Percentiles rank a stretch among this genome's conserved stretches.
Conservation (phyloP, 53 echinoderm and acorn worm species). For the Temnopleurus reevesii region DNA sequence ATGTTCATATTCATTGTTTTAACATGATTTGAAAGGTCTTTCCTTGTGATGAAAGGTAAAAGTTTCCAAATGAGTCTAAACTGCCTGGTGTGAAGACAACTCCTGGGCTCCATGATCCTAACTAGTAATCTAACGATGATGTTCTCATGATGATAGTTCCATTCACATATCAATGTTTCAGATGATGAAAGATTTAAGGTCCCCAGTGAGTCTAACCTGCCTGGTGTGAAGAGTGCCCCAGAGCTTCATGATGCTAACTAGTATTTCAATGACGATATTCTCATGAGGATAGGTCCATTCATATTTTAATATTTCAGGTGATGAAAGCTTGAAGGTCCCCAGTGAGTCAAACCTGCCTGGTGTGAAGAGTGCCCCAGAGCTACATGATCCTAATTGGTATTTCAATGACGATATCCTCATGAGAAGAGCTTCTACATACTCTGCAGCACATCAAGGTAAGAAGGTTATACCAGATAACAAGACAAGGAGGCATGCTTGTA, state of each 20-base stretch:
- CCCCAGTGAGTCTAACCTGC: slow-evolving; percentile 45
- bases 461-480: too few species aligned
- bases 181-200: neutral
- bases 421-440: slow-evolving; percentile 73
- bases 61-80: too few species aligned
- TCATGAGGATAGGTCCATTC: slow-evolving; percentile 75
- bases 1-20: too few species aligned
- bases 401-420: slow-evolving; percentile 85
- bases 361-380: slow-evolving; percentile 82
- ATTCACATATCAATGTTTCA: too few species aligned
- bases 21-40: too few species aligned
- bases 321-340: neutral
- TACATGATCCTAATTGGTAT: slow-evolving; percentile 78
- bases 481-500: too few species aligned
- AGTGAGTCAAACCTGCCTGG: slow-evolving; percentile 52
- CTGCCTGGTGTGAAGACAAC: too few species aligned
- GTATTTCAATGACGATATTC: slow-evolving; percentile 84
- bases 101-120: too few species aligned
- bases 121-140: too few species aligned
- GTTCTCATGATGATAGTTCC: too few species aligned
- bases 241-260: slow-evolving; percentile 76
- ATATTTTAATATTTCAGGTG: too few species aligned
- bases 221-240: slow-evolving; percentile 81
- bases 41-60: too few species aligned
- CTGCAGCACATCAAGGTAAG: slow-evolving; percentile 71